Evolutionary conservation across 2,113 vertebrate genomes (phyloP).

Genomic region (Promerops cafer): DNA sequence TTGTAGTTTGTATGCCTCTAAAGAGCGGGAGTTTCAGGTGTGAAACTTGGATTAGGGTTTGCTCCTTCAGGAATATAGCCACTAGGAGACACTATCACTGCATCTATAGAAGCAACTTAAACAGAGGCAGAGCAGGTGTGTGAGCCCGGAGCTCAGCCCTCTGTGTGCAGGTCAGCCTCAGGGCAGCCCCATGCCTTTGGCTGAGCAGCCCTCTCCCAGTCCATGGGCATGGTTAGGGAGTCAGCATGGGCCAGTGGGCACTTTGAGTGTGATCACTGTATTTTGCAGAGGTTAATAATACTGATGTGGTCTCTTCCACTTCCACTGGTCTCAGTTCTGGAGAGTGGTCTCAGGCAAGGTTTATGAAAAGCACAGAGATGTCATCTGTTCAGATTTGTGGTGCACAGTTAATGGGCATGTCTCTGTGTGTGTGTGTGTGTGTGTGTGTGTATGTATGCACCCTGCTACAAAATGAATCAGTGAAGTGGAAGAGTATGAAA

Average conservation of each 20-base stretch:
- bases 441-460: neutral
- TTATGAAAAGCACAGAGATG: neutral
- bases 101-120: neutral
- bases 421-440: neutral
- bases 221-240: too few relatives aligned
- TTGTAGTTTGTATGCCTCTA: neutral
- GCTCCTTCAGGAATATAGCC: neutral
- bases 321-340: neutral
- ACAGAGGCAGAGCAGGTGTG: neutral
- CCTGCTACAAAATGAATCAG: neutral
- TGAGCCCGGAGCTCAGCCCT: neutral
- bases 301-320: neutral
- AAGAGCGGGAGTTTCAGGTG: neutral
- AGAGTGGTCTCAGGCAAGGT: neutral
- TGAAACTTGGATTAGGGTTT: neutral
- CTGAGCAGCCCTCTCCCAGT: neutral
- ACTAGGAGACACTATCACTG: slow-evolving; percentile 18
- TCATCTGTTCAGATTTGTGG: neutral
- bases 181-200: neutral
- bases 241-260: neutral
- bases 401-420: neutral
- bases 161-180: neutral
- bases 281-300: neutral
- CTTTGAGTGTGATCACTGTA: rapidly evolving
- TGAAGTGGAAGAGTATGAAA: neutral